A percentile compares a stretch with the other conserved stretches of the same genome.
phyloP scores from a whole-genome alignment of 1,140 invertebrate species.

The Trachymyrmex septentrionalis region DNA sequence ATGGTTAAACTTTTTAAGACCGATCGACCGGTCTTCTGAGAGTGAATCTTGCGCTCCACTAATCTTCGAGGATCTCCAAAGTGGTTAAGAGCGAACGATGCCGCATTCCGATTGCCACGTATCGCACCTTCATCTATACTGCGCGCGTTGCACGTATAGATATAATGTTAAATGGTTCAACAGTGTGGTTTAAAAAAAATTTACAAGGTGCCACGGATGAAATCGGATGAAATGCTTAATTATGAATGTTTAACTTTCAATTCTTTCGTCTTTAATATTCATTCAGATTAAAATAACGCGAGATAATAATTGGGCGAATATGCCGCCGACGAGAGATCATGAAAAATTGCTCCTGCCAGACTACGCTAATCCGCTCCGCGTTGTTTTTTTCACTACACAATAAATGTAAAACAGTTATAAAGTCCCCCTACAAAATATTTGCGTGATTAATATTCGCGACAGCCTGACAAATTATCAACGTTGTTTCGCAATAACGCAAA shows the following conservation, averaged over 20 bases:
- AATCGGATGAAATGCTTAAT: conserved; percentile 26
- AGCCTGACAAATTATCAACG: conserved; percentile 48
- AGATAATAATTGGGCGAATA: conserved; percentile 44
- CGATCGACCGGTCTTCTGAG: conserved; percentile 40
- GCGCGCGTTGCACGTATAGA: background rate
- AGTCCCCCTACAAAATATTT: conserved; percentile 13
- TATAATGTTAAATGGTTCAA: conserved; percentile 32
- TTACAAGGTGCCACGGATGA: background rate
- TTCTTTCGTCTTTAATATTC: conserved; percentile 42
- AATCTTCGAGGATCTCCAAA: conserved; percentile 52
- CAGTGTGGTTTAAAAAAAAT: conserved; percentile 4
- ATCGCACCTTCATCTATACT: conserved; percentile 26
- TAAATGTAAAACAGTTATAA: conserved; percentile 55
- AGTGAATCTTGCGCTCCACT: conserved; percentile 38
- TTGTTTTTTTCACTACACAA: conserved; percentile 26
- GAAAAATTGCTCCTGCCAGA: conserved; percentile 44
- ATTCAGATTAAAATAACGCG: conserved; percentile 38
- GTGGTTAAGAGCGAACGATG: conserved; percentile 4
- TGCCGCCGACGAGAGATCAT: conserved; percentile 41
- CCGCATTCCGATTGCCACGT: background rate
- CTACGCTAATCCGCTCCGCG: conserved; percentile 30
- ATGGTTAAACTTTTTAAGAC: conserved; percentile 54
- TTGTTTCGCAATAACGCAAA: conserved; percentile 13
- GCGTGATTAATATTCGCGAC: conserved; percentile 45
- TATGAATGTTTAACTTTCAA: conserved; percentile 56